These are phyloP conservation scores for Euthynnus affinis DNA, from an alignment of 2,797 vertebrate genomes.

Conservation along the genomic window DNA sequence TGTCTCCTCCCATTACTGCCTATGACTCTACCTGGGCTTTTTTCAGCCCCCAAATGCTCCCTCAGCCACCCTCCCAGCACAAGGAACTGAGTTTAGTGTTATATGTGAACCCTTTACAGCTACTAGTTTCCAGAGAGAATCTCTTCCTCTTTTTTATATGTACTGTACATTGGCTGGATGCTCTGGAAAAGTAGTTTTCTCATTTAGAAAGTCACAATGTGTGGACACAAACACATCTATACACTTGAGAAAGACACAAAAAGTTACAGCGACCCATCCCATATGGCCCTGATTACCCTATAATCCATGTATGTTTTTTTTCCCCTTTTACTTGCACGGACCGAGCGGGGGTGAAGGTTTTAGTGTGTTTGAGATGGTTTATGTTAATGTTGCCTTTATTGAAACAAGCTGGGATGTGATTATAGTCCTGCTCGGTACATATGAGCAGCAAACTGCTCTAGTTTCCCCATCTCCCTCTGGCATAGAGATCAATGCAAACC, in stretches of 20 bases:
- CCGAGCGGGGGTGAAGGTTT: slow-evolving; percentile 66
- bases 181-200: slow-evolving; percentile 23
- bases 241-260: slow-evolving; percentile 52
- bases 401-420: slow-evolving; percentile 86
- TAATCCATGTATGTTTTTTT: slow-evolving; percentile 73
- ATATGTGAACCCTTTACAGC: slow-evolving; percentile 56
- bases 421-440: slow-evolving; percentile 77
- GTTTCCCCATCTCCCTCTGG: slow-evolving; percentile 75
- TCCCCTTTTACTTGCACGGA: slow-evolving; percentile 52
- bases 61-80: slow-evolving; percentile 59
- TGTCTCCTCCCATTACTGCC: slow-evolving; percentile 89
- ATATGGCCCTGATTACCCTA: slow-evolving; percentile 73
- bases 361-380: slow-evolving; percentile 79
- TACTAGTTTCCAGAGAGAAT: slow-evolving; percentile 31
- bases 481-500: slow-evolving; percentile 88
- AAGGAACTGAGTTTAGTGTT: slow-evolving; percentile 55
- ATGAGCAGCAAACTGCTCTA: slow-evolving; percentile 71
- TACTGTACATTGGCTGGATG: slow-evolving; percentile 2
- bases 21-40: slow-evolving; percentile 84
- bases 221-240: slow-evolving; percentile 41
- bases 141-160: slow-evolving; percentile 18
- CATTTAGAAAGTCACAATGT: slow-evolving; percentile 44
- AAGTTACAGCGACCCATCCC: slow-evolving; percentile 67
- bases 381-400: slow-evolving; percentile 87
- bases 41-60: slow-evolving; percentile 65